A percentile compares a stretch with the other conserved stretches of the same genome.
phyloP scores from a whole-genome alignment of 2,113 vertebrate species.

The Piaya cayana region DNA sequence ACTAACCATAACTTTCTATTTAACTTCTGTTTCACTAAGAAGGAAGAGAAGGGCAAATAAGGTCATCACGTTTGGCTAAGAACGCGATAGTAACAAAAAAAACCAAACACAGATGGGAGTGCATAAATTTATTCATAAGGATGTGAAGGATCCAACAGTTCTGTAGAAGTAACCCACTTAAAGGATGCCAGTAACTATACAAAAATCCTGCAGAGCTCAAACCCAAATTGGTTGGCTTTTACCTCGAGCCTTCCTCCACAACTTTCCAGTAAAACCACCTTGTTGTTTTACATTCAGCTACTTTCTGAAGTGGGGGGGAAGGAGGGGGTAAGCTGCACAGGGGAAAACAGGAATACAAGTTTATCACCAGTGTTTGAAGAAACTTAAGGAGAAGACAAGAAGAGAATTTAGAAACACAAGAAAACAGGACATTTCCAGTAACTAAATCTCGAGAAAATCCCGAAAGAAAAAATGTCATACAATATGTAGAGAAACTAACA shows the following conservation, averaged over 20 bases:
- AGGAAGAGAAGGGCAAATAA: not conserved
- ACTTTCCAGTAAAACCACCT: not conserved
- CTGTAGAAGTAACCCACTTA: not conserved
- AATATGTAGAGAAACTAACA: not conserved
- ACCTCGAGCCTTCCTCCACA: not conserved
- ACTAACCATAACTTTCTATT: not conserved
- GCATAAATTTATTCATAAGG: fast-evolving
- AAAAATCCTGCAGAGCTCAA: not conserved
- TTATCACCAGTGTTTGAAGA: not conserved
- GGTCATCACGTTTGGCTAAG: not conserved
- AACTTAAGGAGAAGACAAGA: not conserved
- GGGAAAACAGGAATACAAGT: not conserved
- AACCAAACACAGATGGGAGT: not conserved
- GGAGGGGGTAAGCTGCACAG: not conserved
- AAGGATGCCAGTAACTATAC: not conserved
- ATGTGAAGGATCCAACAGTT: not conserved
- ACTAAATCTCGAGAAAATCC: not conserved
- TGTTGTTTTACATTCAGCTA: not conserved
- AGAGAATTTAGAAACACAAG: not conserved
- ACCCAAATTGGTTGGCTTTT: not conserved
- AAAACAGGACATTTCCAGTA: not conserved
- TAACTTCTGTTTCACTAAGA: too few relatives aligned
- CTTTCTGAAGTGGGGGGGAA: not conserved
- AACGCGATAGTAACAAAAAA: not conserved
- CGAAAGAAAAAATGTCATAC: not conserved